These are phyloP conservation scores for Otis tarda DNA, from an alignment of 2,113 vertebrate species.

Conservation along the genomic window DNA sequence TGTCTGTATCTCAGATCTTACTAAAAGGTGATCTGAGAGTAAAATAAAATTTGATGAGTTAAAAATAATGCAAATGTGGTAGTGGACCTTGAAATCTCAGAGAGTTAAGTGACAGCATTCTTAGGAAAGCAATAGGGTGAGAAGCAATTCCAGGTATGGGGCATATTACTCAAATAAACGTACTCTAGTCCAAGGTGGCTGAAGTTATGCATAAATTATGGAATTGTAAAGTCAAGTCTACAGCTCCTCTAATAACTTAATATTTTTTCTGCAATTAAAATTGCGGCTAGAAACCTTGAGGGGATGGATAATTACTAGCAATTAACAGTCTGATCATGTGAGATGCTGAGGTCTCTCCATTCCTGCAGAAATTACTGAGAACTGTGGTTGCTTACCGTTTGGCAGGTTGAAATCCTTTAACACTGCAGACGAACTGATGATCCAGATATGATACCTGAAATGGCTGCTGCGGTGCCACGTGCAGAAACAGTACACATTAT, in stretches of 20 bases:
- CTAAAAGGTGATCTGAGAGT: not conserved
- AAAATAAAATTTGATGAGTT: not conserved
- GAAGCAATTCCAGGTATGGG: not conserved
- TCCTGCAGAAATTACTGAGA: not conserved
- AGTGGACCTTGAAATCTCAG: not conserved
- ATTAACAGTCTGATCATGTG: conserved; percentile 9
- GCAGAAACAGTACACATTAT: not conserved
- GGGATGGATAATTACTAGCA: conserved; percentile 20
- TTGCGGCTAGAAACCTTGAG: conserved; percentile 13
- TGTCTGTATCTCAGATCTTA: not conserved
- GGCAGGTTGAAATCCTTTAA: not conserved
- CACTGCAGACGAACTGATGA: not conserved
- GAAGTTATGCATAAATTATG: not conserved
- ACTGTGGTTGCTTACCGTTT: not conserved
- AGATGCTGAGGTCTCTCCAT: not conserved
- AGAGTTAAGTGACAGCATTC: not conserved
- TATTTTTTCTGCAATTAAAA: conserved; percentile 44
- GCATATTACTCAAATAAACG: not conserved
- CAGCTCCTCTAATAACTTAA: not conserved
- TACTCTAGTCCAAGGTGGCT: not conserved
- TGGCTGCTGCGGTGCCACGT: not conserved
- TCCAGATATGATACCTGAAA: not conserved
- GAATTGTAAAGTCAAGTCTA: not conserved
- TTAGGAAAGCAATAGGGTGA: not conserved
- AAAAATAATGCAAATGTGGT: not conserved